Evolutionary conservation across 2,797 vertebrate genomes (phyloP).

Genomic region (Taenioides sp.): DNA sequence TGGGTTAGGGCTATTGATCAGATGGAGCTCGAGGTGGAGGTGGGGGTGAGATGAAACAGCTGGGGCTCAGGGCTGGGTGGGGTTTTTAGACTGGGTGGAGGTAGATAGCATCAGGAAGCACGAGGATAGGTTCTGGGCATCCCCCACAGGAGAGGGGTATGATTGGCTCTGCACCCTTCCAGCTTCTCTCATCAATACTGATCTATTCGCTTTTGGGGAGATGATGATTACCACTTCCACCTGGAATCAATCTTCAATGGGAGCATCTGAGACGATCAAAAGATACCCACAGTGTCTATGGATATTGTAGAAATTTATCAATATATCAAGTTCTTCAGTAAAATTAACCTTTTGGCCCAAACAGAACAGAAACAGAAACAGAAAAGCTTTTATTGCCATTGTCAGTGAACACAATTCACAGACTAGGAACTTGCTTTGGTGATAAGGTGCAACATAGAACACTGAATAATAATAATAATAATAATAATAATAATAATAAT

Average conservation of each 20-base stretch:
- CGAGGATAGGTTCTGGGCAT: slow-evolving; percentile 14
- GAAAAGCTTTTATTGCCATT: too few relatives aligned
- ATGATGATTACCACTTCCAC: slow-evolving; percentile 36
- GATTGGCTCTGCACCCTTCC: slow-evolving; percentile 40
- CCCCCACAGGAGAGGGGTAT: slow-evolving; percentile 15
- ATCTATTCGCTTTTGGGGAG: slow-evolving; percentile 46
- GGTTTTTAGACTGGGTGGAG: slow-evolving; percentile 43
- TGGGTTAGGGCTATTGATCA: slow-evolving; percentile 72
- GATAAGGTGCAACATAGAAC: too few relatives aligned
- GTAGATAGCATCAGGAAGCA: slow-evolving; percentile 25
- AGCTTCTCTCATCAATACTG: slow-evolving; percentile 45
- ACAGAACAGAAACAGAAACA: too few relatives aligned
- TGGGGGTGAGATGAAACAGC: slow-evolving; percentile 37
- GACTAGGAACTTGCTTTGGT: too few relatives aligned
- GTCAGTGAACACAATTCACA: too few relatives aligned
- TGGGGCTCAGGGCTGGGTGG: slow-evolving; percentile 21
- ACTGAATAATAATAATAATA: too few relatives aligned
- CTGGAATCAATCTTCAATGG: slow-evolving; percentile 32
- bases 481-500: too few relatives aligned
- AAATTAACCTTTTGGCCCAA: too few relatives aligned
- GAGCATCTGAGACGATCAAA: slow-evolving; percentile 37
- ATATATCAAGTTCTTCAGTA: too few relatives aligned
- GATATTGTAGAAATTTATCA: not conserved
- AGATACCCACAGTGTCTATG: not conserved
- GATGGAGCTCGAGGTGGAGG: slow-evolving; percentile 30